Evolutionary conservation across 2,113 vertebrate genomes (phyloP), one percentile per base, ranked within the genome.

Genomic region (Hippolais icterina): DNA sequence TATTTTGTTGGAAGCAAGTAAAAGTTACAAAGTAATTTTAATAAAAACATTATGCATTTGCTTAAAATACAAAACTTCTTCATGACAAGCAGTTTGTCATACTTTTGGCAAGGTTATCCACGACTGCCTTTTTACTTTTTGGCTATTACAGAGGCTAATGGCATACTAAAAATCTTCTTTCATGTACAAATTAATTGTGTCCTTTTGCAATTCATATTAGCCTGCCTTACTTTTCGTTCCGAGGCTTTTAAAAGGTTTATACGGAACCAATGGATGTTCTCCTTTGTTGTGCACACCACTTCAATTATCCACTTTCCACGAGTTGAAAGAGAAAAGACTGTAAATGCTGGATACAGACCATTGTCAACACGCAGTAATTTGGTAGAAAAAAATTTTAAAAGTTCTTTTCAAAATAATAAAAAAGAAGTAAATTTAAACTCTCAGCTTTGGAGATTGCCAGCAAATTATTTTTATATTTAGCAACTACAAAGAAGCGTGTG

Each of bases 161-260:
- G 96, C 75, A 95, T 96, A 97, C 93, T 97, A 96, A 95, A 96
- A 91, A 76, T 78, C 94, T 82, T 93, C 94, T 98, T 98, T 96
- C 96, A 97, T 97, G 96, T 94, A 95, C 93, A 97, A 98, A 98
- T 97, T 98, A 98, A 98, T 96, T 96, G 93, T 92, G 97, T 97
- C 97, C 94, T 95, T 97, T 97, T 97, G 96, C 96, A 97, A 93
- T 97, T 96, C 92, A 93, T 90, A 97, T 97, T 59, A 93, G 47
- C 31, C 44, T 96, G 82, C 69, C 90, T 95, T 79, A 57, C 89
- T 92, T 92, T 92, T 64, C 22, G 1, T 95, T 96, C 81, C 0
- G 33, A 95, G 83, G 92, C 71, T 97, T 96, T 97, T 92, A 96
- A 90, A 97, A 94, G 86, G 95, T 94, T 94, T 97, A 93, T 89